phyloP scores from a whole-genome alignment of 1,140 invertebrate species.

The Zaprionus lachaisei region DNA sequence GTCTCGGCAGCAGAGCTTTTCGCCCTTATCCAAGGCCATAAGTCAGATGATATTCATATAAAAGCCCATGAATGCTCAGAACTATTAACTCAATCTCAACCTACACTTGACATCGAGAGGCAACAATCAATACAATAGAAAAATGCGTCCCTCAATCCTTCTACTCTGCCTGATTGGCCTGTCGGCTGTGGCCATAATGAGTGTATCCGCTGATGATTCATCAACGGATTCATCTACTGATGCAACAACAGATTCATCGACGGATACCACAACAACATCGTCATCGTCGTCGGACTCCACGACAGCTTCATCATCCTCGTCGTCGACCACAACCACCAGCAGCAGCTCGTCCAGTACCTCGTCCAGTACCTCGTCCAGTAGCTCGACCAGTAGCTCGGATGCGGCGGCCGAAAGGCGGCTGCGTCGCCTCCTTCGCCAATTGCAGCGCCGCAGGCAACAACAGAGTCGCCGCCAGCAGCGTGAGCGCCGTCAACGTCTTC shows the following conservation, averaged over 20 bases:
- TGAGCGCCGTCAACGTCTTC: not conserved
- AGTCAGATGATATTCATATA: not conserved
- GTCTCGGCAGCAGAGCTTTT: too few relatives aligned
- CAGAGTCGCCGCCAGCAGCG: slow-evolving; percentile 4
- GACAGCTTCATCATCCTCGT: not conserved
- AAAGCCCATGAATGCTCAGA: not conserved
- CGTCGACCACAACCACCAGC: too few relatives aligned
- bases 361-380: not conserved
- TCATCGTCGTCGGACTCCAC: not conserved
- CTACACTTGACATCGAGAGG: not conserved
- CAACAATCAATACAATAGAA: not conserved
- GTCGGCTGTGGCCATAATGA: not conserved
- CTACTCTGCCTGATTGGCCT: not conserved
- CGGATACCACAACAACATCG: not conserved
- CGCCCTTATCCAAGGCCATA: not conserved
- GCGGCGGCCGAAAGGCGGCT: not conserved
- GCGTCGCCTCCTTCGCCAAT: not conserved
- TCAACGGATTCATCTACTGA: not conserved
- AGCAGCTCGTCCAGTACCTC: not conserved
- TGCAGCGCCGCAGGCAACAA: not conserved
- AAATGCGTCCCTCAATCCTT: not conserved
- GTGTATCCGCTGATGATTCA: too few relatives aligned
- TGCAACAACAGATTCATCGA: not conserved
- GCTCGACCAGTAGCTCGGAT: not conserved
- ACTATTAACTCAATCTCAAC: not conserved